Evolutionary conservation across 2,113 vertebrate species (phyloP), one percentile per base, ranked within the genome.

Genomic region (Marmota flaviventris): DNA sequence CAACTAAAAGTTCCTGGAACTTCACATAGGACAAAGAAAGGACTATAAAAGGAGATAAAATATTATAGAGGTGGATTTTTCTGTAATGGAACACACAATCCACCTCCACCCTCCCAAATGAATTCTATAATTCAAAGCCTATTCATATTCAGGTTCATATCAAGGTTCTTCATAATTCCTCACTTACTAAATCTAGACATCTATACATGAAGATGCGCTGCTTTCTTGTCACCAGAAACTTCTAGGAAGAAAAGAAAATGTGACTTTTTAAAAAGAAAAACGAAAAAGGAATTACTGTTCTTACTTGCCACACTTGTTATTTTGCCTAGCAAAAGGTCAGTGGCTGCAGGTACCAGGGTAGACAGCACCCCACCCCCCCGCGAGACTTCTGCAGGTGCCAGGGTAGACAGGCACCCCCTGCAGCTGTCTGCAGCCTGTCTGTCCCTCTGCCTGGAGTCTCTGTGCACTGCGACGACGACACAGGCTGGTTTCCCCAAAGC

Each of bases 401-500:
- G 37, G 56, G 67, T 22, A 65, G 11, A 61, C 6, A 10, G 16
- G 51, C 29, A 16, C 39, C 39, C 69, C 24, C 48, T 7, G 90
- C 42, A 39, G 81, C 81, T 77, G 84, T 67, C 93, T 67, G 97
- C 95, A 86, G 92, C 84, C 76, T 1, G 72, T 27, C 48, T 24
- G 87, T 76, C 91, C 72, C 77, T 73, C 53, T 7, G 29, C 77
- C 75, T 3, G 45, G 56, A 61, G 91, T 51, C 93, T 58, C 73
- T 13, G 76, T 2, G 96, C 94, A 45, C 87, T 92, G 97, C 95
- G 56, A 24, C 77, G 17, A 13, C 37, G 58, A 11, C 90, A n/a
- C 65, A 10, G 9, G 24, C 78, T 0, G 78, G 90, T 58, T 25
- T 14, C 63, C 63, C 48, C 86, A 7, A 51, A 82, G 85, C 94